Base-by-base conservation (phyloP, 2,888 invertebrate genomes). In the Asteroscopus sphinx region DNA sequence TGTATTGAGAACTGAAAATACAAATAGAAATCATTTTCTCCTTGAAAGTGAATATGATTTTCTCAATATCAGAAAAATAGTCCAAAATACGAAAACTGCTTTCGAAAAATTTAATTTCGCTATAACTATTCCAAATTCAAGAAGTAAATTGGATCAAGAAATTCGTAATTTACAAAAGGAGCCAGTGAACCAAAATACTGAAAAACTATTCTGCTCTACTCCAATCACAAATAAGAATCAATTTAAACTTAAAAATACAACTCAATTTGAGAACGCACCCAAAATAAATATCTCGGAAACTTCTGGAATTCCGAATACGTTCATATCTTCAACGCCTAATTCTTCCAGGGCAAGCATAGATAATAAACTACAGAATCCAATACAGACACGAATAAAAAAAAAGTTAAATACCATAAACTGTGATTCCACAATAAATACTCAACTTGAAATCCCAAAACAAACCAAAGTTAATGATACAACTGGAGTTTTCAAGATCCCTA, bases 401-500 rank as follows among this genome's bases (percentile, higher is more conserved):
- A 52, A 59, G 0, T 32, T 59, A 0, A 40, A 2, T 3, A 16
- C n/a, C 1, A 4, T 58, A 8, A 52, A 44, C n/a, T 11, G 12
- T 13, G 25, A 55, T n/a, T 13, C 13, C 2, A 13, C 36, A 26
- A 32, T 5, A 11, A 39, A 40, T 4, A n/a, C 3, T 3, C n/a
- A 15, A 11, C 3, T 25, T 8, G 45, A 35, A 7, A 48, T 13
- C 15, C 9, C 51, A 9, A 6, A 1, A 21, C 21, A 1, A 6
- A 13, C 33, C 0, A 51, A 42, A 28, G 39, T 15, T 0, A 41
- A 51, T 36, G 47, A 52, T 1, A 13, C 9, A 1, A 48, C 46
- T 8, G 55, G n/a, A 37, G 46, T 39, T 51, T 78, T 63, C 32
- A 55, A 60, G 68, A 52, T 59, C 33, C 64, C 62, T 0, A 49